Percentiles rank a stretch among this genome's conserved stretches.
phyloP scores from a whole-genome alignment of 2,797 vertebrate species.

The Odontamblyopus lacepedii region DNA sequence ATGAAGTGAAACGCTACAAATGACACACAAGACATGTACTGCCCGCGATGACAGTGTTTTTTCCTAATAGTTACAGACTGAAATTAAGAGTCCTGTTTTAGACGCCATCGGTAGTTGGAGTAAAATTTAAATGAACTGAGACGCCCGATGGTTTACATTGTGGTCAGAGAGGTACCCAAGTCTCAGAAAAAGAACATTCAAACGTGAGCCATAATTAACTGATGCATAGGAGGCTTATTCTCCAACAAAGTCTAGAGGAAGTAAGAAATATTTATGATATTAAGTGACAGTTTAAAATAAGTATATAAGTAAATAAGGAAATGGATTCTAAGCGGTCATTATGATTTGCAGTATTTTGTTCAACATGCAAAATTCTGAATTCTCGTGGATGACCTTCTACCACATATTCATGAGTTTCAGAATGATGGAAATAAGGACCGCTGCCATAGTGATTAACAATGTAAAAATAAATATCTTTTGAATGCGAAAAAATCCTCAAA shows the following conservation, averaged over 20 bases:
- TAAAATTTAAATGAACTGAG: constrained; percentile 51
- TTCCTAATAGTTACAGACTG: constrained; percentile 34
- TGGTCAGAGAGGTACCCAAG: constrained; percentile 42
- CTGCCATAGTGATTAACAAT: no score
- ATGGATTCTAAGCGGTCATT: constrained; percentile 5
- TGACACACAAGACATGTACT: constrained; percentile 32
- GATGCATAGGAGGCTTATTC: constrained; percentile 27
- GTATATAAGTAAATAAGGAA: constrained; percentile 7
- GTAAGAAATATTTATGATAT: constrained; percentile 46
- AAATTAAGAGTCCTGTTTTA: constrained; percentile 32
- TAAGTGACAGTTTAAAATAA: constrained; percentile 38
- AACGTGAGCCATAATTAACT: constrained; percentile 33
- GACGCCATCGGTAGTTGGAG: constrained; percentile 12
- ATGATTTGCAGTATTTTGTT: constrained; percentile 16
- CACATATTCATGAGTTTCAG: no score
- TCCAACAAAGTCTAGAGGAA: constrained; percentile 45
- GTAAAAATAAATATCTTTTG: no score
- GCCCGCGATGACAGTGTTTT: constrained; percentile 37
- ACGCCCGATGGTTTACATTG: constrained; percentile 46
- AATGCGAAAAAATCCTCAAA: no score
- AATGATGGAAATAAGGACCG: no score
- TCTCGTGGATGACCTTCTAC: not conserved
- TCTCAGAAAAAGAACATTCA: constrained; percentile 34
- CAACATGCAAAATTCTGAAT: not conserved
- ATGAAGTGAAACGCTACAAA: constrained; percentile 55